These are phyloP conservation scores for Saccostrea cuccullata DNA, from an alignment of 1,140 invertebrate genomes.

Conservation along the genomic window DNA sequence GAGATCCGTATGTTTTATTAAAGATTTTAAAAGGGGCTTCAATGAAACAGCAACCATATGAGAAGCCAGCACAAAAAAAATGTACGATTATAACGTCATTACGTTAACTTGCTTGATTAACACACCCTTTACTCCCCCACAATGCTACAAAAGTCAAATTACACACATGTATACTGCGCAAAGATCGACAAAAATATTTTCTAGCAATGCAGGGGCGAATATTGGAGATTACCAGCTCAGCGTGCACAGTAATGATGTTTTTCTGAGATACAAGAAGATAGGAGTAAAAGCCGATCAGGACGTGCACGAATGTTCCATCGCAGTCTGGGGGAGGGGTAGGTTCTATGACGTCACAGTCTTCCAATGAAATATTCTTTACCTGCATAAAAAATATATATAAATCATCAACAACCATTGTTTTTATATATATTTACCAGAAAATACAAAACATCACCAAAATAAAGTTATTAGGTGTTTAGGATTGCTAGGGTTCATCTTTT, in stretches of 20 bases:
- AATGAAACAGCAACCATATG: too few relatives aligned
- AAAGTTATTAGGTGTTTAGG: too few relatives aligned
- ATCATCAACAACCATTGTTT: not conserved
- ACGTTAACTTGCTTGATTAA: not conserved
- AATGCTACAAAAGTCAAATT: slow-evolving; percentile 9
- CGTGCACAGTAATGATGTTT: slow-evolving; percentile 16
- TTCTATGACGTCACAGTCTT: not conserved
- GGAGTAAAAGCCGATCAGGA: slow-evolving; percentile 9
- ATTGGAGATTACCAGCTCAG: slow-evolving; percentile 11
- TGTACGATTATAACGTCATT: not conserved
- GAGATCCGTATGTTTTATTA: too few relatives aligned
- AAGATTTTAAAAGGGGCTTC: too few relatives aligned
- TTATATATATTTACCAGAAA: slow-evolving; percentile 5
- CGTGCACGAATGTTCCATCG: not conserved
- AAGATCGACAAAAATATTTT: not conserved
- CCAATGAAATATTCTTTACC: too few relatives aligned
- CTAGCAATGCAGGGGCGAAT: not conserved
- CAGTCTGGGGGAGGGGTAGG: not conserved
- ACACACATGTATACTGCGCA: not conserved
- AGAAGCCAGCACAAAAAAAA: too few relatives aligned
- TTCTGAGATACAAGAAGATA: slow-evolving; percentile 13
- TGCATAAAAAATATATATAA: too few relatives aligned
- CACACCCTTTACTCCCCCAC: not conserved
- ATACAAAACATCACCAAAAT: too few relatives aligned
- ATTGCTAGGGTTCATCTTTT: not conserved